A percentile compares a stretch with the other conserved stretches of the same genome.
phyloP scores from a whole-genome alignment of 2,888 invertebrate species.

The Andricus quercusramuli region DNA sequence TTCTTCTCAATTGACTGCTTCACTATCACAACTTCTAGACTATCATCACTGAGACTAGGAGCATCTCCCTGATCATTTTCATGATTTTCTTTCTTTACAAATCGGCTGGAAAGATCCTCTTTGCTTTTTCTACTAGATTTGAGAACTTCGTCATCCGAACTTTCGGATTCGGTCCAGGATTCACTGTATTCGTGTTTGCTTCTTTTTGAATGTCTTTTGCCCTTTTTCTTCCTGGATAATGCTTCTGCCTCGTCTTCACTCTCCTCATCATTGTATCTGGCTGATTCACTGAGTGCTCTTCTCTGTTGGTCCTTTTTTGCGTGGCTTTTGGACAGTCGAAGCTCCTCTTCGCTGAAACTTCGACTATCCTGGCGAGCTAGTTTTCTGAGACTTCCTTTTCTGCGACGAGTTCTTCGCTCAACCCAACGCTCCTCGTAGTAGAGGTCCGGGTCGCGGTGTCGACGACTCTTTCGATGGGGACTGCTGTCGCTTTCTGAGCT shows the following conservation, averaged over 20 bases:
- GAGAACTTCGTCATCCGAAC: constrained; percentile 48
- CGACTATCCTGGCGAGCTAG: constrained; percentile 73
- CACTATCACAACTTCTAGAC: constrained; percentile 75
- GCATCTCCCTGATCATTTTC: constrained; percentile 46
- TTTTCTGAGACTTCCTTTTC: constrained; percentile 63
- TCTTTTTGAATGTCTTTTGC: constrained; percentile 57
- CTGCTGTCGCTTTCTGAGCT: constrained; percentile 68
- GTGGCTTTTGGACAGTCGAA: constrained; percentile 66
- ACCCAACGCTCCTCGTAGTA: constrained; percentile 75
- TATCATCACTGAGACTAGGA: constrained; percentile 70
- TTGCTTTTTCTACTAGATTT: constrained; percentile 43
- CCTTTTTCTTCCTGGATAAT: constrained; percentile 45
- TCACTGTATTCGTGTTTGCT: constrained; percentile 65
- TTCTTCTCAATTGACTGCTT: constrained; percentile 70
- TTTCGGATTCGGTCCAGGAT: constrained; percentile 79
- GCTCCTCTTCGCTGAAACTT: constrained; percentile 76
- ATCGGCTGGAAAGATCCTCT: background rate
- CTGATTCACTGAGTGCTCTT: constrained; percentile 73
- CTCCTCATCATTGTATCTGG: constrained; percentile 63
- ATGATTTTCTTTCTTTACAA: constrained; percentile 61
- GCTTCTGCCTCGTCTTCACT: constrained; percentile 55
- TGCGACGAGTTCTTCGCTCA: constrained; percentile 67
- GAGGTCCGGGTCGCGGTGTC: constrained; percentile 63
- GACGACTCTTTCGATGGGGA: constrained; percentile 56
- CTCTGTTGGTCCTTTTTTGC: constrained; percentile 62